Conservation (phyloP, 2,113 vertebrate genomes). For the Entelurus aequoreus region DNA sequence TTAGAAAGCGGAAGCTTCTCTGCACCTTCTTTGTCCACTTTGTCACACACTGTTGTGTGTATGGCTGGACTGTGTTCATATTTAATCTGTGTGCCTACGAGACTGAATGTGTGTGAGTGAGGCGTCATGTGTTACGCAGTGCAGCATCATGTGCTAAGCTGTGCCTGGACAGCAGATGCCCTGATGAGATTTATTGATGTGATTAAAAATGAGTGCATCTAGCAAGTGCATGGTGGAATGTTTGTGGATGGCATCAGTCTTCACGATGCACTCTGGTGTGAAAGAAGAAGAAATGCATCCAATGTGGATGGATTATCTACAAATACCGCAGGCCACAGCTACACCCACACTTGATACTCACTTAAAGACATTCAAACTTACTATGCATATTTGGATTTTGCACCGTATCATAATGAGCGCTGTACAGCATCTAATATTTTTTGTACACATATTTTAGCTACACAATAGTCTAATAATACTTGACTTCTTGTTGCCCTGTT, state of each 20-base stretch:
- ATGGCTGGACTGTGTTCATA: conserved; percentile 18
- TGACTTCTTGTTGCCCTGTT: too few species aligned
- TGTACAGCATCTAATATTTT: too few species aligned
- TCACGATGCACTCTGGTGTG: not conserved
- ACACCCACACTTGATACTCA: too few species aligned
- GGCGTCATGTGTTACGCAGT: conserved; percentile 10
- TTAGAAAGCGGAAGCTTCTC: not conserved
- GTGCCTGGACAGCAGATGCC: conserved; percentile 51
- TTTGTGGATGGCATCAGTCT: conserved; percentile 9
- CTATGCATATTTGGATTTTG: too few species aligned
- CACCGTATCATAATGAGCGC: too few species aligned
- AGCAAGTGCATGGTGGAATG: conserved; percentile 17
- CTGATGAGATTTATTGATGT: conserved; percentile 29
- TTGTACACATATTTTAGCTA: too few species aligned
- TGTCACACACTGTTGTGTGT: conserved; percentile 1
- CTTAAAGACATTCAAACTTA: too few species aligned
- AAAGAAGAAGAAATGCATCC: not conserved
- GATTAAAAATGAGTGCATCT: conserved; percentile 42
- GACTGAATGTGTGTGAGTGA: conserved; percentile 6
- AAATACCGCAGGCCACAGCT: not conserved
- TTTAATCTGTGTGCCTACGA: conserved; percentile 16
- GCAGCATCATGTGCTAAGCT: conserved; percentile 31
- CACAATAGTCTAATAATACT: too few species aligned
- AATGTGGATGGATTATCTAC: not conserved
- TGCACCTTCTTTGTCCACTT: conserved; percentile 16